Base-by-base conservation (phyloP, 2,888 invertebrate species). In the Hydroisotoma schaefferi region DNA sequence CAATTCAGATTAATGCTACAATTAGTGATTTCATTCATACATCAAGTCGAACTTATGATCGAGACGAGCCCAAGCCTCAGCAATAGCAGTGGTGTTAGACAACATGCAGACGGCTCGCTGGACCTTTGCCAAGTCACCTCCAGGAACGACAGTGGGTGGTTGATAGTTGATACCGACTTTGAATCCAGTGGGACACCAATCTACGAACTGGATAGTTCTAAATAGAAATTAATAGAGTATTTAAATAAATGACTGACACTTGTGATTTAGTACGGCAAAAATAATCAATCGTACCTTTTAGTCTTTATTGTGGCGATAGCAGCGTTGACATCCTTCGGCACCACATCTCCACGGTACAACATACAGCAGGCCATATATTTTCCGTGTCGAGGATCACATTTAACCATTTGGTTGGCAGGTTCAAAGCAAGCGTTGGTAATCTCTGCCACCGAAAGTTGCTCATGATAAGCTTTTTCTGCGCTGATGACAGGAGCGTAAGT, bases 41-140 rank as follows among this genome's bases (percentile, higher is more conserved):
- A 94, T 94, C 65, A 94, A 83, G 79, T 95, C 94, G 80, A 94
- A 93, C 81, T 94, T 94, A 80, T 92, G 94, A 80, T 95, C 94
- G 66, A 95, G 83, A 75, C 95, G 87, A 29, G 93, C 93, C 95
- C 95, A 95, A 40, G 95, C 95, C 78, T 95, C 94, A 26, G 93
- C 94, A 78, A 95, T 95, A 74, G 95, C 93, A 8, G 94, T 95
- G 70, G 94, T 89, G 76, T 93, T 94, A 59, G 88, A 87, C 59
- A 93, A 81, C 87, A 92, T 90, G 65, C 88, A 87, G 1, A 90
- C 87, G 43, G 91, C 88, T 68, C 88, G 82, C 65, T 93, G 84
- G 25, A 87, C 81, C 61, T 84, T 84, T 44, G 88, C 88, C 70
- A 90, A 76, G 38, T 70, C 70, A 43, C 68, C 66, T 23, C 68